Percentiles rank a stretch among this genome's conserved stretches.
These are phyloP conservation scores for Pocillopora verrucosa DNA, from an alignment of 64 coral and sea anemone genomes.

Conservation along the genomic window DNA sequence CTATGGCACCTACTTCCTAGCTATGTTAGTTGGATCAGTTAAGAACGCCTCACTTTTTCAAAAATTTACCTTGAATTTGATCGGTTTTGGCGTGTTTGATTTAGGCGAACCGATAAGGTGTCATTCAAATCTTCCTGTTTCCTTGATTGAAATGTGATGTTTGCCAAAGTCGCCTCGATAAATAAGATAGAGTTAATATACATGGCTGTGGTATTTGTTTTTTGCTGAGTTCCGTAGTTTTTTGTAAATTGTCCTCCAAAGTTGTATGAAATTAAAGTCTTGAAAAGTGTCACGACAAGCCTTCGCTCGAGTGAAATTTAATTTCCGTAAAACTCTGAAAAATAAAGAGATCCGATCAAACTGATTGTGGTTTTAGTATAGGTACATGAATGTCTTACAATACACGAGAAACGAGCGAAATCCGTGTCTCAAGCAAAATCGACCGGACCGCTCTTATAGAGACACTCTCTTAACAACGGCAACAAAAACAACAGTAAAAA, in stretches of 20 bases:
- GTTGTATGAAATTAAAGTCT: conserved; percentile 1
- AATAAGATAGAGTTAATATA: background rate
- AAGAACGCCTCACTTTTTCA: no score
- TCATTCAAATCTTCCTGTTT: no score
- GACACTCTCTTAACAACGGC: no score
- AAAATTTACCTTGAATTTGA: no score
- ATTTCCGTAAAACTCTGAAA: conserved; percentile 14
- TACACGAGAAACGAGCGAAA: background rate
- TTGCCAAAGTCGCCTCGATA: background rate
- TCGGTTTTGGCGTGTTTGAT: no score
- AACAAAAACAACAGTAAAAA: no score
- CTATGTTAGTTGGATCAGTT: no score
- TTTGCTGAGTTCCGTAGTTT: background rate
- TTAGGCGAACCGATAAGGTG: no score
- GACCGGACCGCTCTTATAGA: no score
- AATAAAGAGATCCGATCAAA: conserved; percentile 17
- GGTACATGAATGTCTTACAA: conserved; percentile 2
- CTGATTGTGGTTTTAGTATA: conserved; percentile 2
- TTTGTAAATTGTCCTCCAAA: conserved; percentile 13
- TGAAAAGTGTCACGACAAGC: conserved; percentile 16
- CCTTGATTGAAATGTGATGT: no score
- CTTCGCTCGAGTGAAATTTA: conserved; percentile 14
- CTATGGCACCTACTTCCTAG: no score
- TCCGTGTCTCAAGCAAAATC: no score
- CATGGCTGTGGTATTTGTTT: conserved; percentile 6